These are phyloP conservation scores for Megalopta genalis DNA, from an alignment of 1,140 invertebrate species.

Conservation along the genomic window DNA sequence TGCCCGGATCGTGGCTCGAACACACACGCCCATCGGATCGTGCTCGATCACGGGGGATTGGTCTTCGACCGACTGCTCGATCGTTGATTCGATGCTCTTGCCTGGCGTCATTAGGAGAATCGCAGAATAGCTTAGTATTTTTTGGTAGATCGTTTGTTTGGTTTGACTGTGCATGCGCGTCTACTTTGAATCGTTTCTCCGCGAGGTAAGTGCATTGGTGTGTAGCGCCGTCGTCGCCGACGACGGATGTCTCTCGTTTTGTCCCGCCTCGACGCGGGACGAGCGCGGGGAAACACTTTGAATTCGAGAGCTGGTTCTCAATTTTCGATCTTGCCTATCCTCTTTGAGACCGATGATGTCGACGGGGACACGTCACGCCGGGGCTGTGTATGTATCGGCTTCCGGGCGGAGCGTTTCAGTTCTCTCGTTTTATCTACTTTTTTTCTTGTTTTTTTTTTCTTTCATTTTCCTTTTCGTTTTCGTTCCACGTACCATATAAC, in stretches of 20 bases:
- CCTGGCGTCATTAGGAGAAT: conserved; percentile 29
- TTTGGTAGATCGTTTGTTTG: conserved; percentile 10
- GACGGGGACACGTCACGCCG: too few relatives aligned
- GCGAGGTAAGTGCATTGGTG: conserved; percentile 4
- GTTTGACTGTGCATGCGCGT: conserved; percentile 20
- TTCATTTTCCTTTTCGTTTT: neutral
- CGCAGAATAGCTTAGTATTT: conserved; percentile 29
- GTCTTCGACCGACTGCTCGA: neutral
- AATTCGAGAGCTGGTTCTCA: conserved; percentile 25
- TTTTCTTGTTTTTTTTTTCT: neutral
- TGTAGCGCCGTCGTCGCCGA: conserved; percentile 5
- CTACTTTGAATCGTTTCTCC: neutral
- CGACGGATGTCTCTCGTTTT: neutral
- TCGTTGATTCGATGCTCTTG: neutral
- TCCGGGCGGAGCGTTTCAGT: too few relatives aligned
- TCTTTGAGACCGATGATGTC: conserved; percentile 12
- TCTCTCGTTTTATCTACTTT: neutral
- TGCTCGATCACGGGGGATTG: neutral
- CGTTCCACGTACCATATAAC: neutral
- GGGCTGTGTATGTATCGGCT: too few relatives aligned
- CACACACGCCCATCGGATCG: neutral
- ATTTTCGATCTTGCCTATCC: conserved; percentile 34
- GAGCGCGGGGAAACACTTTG: neutral
- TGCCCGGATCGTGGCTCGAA: neutral
- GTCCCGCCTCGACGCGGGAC: neutral